Base-by-base conservation (phyloP, 2,113 vertebrate species). In the Psilopsiagon aurifrons region DNA sequence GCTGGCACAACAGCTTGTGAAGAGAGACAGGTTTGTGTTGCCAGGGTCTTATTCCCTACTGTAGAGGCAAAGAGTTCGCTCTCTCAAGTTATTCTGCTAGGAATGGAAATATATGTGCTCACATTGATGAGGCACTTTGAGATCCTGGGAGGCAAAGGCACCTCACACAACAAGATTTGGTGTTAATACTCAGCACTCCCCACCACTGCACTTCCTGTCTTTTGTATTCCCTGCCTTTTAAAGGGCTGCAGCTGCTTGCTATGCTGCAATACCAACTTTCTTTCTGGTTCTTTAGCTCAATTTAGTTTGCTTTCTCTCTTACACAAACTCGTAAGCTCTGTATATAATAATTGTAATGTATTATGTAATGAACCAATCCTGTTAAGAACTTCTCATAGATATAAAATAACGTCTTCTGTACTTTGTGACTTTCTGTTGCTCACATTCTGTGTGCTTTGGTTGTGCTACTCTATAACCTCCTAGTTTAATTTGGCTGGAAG, bases 341-440 rank as follows among this genome's bases (percentile, higher is more conserved):
- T 24, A 47, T 17, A 52, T 7, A 70, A 81, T 29, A 3, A 71
- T 10, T 0, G 2, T 17, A 52, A 60, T 4, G 2, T 9, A n/a
- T 39, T 37, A 37, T 15, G 35, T 47, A 33, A 60, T 1, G 1
- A 82, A 81, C 19, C 2, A 1, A 82, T 86, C 19, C 17, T 28
- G 37, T 13, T 43, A 24, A 62, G 33, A 54, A 17, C 11, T 80
- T 66, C 28, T 37, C 2, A 39, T 20, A 4, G 31, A 13, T 63
- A 13, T 27, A 33, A 70, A 86, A 74, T 23, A 24, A 28, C 12
- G 5, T 18, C 17, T 69, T 10, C 46, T 79, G 24, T 24, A 16
- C 14, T 20, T 2, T 15, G 28, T 31, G 41, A 73, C 29, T 80
- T 33, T 12, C 19, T 14, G 22, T 41, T 64, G 22, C 19, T 91